Base-by-base conservation (phyloP, 1,140 invertebrate species). In the Nomia melanderi region DNA sequence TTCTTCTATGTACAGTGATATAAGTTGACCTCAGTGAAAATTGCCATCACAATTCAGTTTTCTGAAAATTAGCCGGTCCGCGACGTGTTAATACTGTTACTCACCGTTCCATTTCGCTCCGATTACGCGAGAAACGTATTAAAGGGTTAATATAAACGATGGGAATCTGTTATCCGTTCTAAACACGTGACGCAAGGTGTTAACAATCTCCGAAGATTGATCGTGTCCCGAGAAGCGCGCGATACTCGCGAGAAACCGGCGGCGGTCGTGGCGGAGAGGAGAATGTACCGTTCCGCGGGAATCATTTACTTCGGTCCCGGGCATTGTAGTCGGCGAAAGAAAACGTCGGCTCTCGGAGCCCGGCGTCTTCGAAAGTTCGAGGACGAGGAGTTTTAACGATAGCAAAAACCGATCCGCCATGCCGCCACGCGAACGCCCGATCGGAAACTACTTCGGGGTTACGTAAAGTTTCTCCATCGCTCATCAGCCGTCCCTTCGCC, bases 361-460 rank as follows among this genome's bases (percentile, higher is more conserved):
- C n/a, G 47, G 4, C 27, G 27, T 60, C 57, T 60, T 50, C 17
- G 33, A 41, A 62, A 62, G 59, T 62, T 62, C n/a, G 23, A 33
- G n/a, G 59, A 62, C 33, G 33, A 47, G 27, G 64, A 69, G 54
- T 76, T 76, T 59, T 60, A 76, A 76, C 65, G 65, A 47, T n/a
- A n/a, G 65, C 39, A 76, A 76, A 76, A 60, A 44, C 50, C 29
- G 39, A 17, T 29, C 25, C 11, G 20, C 29, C 50, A 0, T 7
- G 39, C 66, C 59, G 67, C 67, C 69, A 62, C 47, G 50, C 65
- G 25, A 41, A 59, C 47, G 59, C 36, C 77, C 67, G 77, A 84
- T 84, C 79, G 80, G 63, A 86, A 87, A 83, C 66, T 79, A 86
- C 84, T 87, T 82, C 69, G 77, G 50, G 36, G 60, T 63, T 44